A percentile compares a stretch with the other conserved stretches of the same genome.
These are phyloP conservation scores for Cydia strobilella DNA, from an alignment of 1,140 invertebrate genomes.

Conservation along the genomic window DNA sequence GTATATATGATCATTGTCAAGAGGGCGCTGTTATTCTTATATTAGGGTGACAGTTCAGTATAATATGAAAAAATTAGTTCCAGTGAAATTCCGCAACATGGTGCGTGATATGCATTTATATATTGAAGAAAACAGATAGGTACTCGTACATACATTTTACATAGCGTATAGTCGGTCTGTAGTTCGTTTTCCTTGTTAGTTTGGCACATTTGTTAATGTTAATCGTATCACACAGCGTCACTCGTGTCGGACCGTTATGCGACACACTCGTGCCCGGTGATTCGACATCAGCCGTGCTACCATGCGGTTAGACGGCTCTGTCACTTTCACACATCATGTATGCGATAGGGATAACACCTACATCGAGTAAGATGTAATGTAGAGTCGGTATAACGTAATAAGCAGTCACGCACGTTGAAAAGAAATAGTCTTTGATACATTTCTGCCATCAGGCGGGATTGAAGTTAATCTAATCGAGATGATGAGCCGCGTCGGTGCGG, in stretches of 20 bases:
- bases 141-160: too few species aligned
- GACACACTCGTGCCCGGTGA: conserved; percentile 44
- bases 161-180: too few species aligned
- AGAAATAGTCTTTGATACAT: conserved; percentile 14
- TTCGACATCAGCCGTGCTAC: conserved; percentile 13
- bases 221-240: conserved; percentile 39
- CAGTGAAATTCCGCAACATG: too few species aligned
- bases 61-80: too few species aligned
- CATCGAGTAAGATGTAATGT: neutral
- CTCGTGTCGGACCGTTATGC: conserved; percentile 50
- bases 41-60: too few species aligned
- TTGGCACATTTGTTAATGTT: neutral
- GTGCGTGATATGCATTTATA: too few species aligned
- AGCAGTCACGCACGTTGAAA: conserved; percentile 7
- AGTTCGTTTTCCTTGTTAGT: neutral
- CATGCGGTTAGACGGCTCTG: conserved; percentile 9
- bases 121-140: too few species aligned
- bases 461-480: conserved; percentile 25
- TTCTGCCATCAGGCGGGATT: neutral
- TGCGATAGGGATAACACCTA: neutral
- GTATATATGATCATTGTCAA: too few species aligned
- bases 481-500: conserved; percentile 22
- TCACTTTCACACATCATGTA: conserved; percentile 19
- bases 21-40: too few species aligned
- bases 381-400: neutral